These are phyloP conservation scores for Drosophila nigricruria DNA, from an alignment of 2,888 invertebrate species.

Conservation along the genomic window DNA sequence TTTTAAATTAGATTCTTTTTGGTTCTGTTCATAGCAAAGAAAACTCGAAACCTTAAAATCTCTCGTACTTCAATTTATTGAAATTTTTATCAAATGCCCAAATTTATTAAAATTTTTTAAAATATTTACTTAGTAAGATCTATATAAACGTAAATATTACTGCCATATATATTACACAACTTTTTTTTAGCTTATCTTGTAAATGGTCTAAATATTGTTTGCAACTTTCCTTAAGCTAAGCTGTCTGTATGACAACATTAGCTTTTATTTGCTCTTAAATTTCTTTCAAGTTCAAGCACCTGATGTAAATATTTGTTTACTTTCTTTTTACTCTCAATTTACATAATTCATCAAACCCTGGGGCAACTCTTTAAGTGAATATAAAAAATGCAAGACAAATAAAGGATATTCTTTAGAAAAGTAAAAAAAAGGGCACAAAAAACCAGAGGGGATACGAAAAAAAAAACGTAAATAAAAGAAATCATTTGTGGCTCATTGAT, in stretches of 20 bases:
- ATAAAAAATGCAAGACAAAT: slow-evolving; percentile 14
- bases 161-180: background rate
- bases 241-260: background rate
- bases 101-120: background rate
- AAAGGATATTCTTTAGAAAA: slow-evolving; percentile 20
- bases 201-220: background rate
- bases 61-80: background rate
- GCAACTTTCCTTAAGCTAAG: background rate
- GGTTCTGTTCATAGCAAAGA: too few relatives aligned
- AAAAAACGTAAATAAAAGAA: slow-evolving; percentile 28
- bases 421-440: background rate
- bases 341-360: slow-evolving; percentile 27
- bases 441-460: background rate
- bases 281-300: slow-evolving; percentile 13
- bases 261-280: background rate
- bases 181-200: background rate
- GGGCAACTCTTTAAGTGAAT: slow-evolving; percentile 27
- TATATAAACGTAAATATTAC: background rate
- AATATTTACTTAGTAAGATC: background rate
- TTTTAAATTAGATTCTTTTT: background rate
- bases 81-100: background rate
- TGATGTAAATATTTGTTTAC: slow-evolving; percentile 18
- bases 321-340: slow-evolving; percentile 19
- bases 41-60: too few relatives aligned
- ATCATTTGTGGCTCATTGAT: slow-evolving; percentile 54